phyloP scores from a whole-genome alignment of 1,140 invertebrate species.

The Leptoteleia sp. region DNA sequence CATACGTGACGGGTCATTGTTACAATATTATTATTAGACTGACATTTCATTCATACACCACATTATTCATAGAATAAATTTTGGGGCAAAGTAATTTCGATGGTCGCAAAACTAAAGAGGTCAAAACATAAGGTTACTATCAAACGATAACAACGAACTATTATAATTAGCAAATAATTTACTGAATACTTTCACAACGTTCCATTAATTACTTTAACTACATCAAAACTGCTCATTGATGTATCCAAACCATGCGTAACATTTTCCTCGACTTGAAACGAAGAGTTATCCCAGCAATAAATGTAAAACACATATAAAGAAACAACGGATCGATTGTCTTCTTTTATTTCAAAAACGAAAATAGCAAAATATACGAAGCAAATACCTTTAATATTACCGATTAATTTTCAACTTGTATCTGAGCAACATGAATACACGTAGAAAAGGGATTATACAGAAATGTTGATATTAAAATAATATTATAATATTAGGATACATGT shows the following conservation, averaged over 20 bases:
- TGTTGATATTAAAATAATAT: no score
- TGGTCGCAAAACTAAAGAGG: slow-evolving; percentile 26
- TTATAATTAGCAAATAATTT: slow-evolving; percentile 29
- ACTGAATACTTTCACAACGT: slow-evolving; percentile 18
- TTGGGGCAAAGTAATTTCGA: slow-evolving; percentile 18
- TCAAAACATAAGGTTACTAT: slow-evolving; percentile 12
- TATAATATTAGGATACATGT: no score
- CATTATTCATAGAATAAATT: slow-evolving; percentile 24
- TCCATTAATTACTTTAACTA: slow-evolving; percentile 31
- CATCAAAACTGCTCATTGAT: slow-evolving; percentile 11
- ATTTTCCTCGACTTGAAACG: slow-evolving; percentile 13
- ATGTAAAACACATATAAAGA: background rate
- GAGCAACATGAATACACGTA: no score
- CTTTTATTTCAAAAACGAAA: background rate
- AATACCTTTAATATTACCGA: no score
- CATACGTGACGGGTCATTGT: slow-evolving; percentile 23
- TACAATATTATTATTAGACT: slow-evolving; percentile 31
- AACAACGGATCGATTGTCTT: background rate
- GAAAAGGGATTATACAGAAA: no score
- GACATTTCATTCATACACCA: slow-evolving; percentile 33
- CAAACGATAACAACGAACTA: slow-evolving; percentile 14
- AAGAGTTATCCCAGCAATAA: slow-evolving; percentile 14
- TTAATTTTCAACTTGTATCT: no score
- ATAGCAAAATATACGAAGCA: no score
- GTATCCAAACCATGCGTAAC: slow-evolving; percentile 39